Conservation (phyloP, 2,113 vertebrate genomes). For the Phyllostomus hastatus region DNA sequence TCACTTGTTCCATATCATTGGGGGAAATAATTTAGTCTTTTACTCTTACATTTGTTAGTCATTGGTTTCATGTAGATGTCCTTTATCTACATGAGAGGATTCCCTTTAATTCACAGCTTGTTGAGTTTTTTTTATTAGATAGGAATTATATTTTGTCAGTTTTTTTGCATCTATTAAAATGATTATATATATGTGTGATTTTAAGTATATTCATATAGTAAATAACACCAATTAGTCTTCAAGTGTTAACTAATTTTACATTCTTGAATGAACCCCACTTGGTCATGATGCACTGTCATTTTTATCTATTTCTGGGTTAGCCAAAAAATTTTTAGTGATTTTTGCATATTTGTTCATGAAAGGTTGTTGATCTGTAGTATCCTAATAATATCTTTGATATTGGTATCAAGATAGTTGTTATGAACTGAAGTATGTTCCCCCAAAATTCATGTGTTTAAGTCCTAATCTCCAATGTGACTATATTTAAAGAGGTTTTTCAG, state of each 20-base stretch:
- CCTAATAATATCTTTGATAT: neutral
- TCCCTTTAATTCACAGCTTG: neutral
- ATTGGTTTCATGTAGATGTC: neutral
- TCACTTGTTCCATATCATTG: neutral
- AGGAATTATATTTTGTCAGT: neutral
- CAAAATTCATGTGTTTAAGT: neutral
- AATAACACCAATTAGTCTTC: neutral
- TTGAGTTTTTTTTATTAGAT: neutral
- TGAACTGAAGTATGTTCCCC: neutral
- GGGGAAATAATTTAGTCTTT: neutral
- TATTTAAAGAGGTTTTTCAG: neutral
- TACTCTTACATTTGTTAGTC: neutral
- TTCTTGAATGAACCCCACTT: neutral
- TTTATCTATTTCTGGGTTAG: neutral
- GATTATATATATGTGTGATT: neutral
- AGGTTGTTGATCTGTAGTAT: neutral
- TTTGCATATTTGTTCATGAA: neutral
- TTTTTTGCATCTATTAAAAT: neutral
- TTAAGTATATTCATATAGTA: neutral
- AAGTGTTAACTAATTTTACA: neutral
- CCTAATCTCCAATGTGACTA: neutral
- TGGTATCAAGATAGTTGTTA: neutral
- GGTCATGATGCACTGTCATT: neutral
- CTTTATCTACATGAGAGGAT: neutral
- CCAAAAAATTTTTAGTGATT: neutral